A percentile compares a stretch with the other conserved stretches of the same genome.
These are phyloP conservation scores for Cryptus armator DNA, from an alignment of 2,888 invertebrate species.

Conservation along the genomic window DNA sequence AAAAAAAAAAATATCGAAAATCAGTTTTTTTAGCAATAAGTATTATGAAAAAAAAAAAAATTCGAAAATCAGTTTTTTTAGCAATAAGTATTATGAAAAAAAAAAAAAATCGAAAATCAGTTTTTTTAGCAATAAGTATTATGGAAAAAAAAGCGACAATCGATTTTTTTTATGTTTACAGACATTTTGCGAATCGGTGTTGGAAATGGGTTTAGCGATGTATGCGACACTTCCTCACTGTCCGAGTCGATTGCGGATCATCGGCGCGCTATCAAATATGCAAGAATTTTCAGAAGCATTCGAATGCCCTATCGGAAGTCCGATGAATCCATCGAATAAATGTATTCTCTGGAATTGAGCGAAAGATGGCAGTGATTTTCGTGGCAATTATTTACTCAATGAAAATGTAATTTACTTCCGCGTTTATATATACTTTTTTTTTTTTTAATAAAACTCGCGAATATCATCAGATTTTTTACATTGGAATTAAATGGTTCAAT, in stretches of 20 bases:
- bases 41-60: not conserved
- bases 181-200: not conserved
- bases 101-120: too few species aligned
- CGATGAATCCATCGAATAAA: constrained; percentile 88
- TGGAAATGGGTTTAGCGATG: not conserved
- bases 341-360: constrained; percentile 87
- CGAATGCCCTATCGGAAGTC: constrained; percentile 86
- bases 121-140: not conserved
- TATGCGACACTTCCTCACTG: constrained; percentile 89
- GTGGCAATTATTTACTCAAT: too few species aligned
- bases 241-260: constrained; percentile 88
- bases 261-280: constrained; percentile 88
- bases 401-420: too few species aligned
- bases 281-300: constrained; percentile 88
- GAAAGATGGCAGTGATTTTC: too few species aligned
- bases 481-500: too few species aligned
- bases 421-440: too few species aligned
- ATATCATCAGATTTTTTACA: too few species aligned
- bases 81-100: not conserved
- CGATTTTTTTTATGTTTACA: not conserved
- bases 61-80: too few species aligned
- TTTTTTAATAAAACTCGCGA: too few species aligned
- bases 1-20: too few species aligned
- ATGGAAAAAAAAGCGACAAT: not conserved
- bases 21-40: not conserved